Evolutionary conservation across 2,113 vertebrate genomes (phyloP), one percentile per base, ranked within the genome.

Genomic region (Azemiops feae): DNA sequence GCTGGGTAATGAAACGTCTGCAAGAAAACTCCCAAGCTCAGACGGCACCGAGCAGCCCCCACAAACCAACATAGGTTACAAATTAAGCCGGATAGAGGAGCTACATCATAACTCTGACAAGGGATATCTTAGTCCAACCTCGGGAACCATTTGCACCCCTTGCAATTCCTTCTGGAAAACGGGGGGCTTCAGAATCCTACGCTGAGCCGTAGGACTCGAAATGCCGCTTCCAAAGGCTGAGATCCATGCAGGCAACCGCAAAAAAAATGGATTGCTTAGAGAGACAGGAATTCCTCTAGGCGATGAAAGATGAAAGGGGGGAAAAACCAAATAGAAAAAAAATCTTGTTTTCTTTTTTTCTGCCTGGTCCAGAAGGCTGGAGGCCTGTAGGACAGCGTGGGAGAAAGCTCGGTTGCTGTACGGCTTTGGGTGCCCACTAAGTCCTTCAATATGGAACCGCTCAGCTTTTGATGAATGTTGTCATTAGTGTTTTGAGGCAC

Each of bases 391-490:
- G 52, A 64, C 22, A 64, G 92, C 22, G 90, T 54, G 64, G 89
- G 88, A 94, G 94, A 96, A 34, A 94, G 91, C 89, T 94, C 25
- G 23, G 95, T 18, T 74, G 94, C 96, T 96, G 95, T 95, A 95
- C 95, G 96, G 93, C 94, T 94, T 8, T 45, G 81, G 96, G 94
- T 95, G 87, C 96, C 93, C 95, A 0, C 91, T 89, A 96, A 94
- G 92, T 10, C 93, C 39, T 6, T 91, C 96, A 96, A 96, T 96
- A 96, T 96, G 96, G 95, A 96, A 93, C 55, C 11, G 90, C 87
- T 97, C 96, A 95, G 95, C 52, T 89, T 96, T 95, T 97, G 97
- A 97, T 98, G 96, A 96, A 98, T 97, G 97, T 94, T 98, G 96
- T 97, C 96, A 96, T 96, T 96, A 96, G 96, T 69, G 95, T 89